phyloP scores from a whole-genome alignment of 92 coral and sea anemone species.

The Umimayanthus kanabou region DNA sequence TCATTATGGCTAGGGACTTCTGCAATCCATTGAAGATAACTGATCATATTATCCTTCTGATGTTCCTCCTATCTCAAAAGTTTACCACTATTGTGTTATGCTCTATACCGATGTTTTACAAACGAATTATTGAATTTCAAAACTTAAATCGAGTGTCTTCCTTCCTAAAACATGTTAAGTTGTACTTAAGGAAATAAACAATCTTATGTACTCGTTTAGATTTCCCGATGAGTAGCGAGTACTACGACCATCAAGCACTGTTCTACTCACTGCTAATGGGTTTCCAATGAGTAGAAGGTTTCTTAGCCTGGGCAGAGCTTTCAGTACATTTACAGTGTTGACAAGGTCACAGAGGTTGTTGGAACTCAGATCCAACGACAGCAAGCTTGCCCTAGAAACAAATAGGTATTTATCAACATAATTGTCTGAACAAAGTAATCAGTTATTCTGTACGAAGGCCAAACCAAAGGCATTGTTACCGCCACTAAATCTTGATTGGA shows the following conservation, averaged over 20 bases:
- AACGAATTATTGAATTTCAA: no score
- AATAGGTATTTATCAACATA: neutral
- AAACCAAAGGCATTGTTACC: neutral
- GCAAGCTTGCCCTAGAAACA: conserved; percentile 68
- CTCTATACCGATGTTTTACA: no score
- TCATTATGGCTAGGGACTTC: no score
- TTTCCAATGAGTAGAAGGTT: conserved; percentile 93
- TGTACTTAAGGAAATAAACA: no score
- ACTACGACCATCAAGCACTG: neutral
- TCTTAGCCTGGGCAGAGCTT: conserved; percentile 77
- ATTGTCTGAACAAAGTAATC: neutral
- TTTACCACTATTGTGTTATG: no score
- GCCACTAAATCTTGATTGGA: no score
- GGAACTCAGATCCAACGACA: conserved; percentile 93
- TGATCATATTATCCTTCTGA: no score
- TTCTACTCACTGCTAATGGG: conserved; percentile 82
- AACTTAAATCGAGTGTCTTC: no score
- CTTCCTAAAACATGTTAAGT: no score
- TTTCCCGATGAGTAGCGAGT: neutral
- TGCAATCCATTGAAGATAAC: no score
- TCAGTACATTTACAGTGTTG: conserved; percentile 76
- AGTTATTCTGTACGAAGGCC: neutral
- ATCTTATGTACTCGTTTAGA: no score
- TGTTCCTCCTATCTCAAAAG: no score
- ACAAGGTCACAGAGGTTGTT: conserved; percentile 84